A percentile compares a stretch with the other conserved stretches of the same genome.
These are phyloP conservation scores for Osmoderma eremita DNA, from an alignment of 2,888 invertebrate species.

Conservation along the genomic window DNA sequence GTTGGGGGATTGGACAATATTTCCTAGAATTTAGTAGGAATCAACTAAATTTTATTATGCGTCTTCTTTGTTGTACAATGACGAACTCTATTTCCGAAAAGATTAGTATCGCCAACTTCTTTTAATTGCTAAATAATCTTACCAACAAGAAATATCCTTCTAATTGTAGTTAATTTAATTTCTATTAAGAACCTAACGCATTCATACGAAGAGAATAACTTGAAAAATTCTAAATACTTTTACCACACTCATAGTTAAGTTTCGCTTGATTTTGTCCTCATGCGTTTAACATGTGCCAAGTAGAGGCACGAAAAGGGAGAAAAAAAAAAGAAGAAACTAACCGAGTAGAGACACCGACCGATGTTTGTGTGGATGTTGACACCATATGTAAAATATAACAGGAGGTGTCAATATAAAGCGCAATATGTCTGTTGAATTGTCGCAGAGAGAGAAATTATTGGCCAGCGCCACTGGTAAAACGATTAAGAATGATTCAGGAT, in stretches of 20 bases:
- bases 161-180: too few relatives aligned
- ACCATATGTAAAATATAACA: slow-evolving; percentile 34
- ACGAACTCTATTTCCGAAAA: too few relatives aligned
- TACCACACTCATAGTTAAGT: not conserved
- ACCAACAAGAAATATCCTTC: too few relatives aligned
- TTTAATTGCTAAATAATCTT: too few relatives aligned
- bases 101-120: too few relatives aligned
- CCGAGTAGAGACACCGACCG: not conserved
- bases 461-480: slow-evolving; percentile 27
- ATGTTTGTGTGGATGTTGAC: slow-evolving; percentile 27
- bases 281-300: slow-evolving; percentile 24
- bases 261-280: slow-evolving; percentile 1
- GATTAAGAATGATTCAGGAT: slow-evolving; percentile 16
- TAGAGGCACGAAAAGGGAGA: slow-evolving; percentile 5
- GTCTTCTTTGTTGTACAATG: too few relatives aligned
- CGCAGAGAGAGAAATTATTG: slow-evolving; percentile 14
- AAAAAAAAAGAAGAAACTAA: not conserved
- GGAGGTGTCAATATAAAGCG: slow-evolving; percentile 33
- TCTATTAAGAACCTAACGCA: too few relatives aligned
- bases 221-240: too few relatives aligned
- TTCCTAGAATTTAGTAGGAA: too few relatives aligned
- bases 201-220: too few relatives aligned
- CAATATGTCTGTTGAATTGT: slow-evolving; percentile 30
- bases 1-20: too few relatives aligned
- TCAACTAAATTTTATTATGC: too few relatives aligned